Conservation (phyloP, 1,140 invertebrate species). For the Doryteuthis pealeii region DNA sequence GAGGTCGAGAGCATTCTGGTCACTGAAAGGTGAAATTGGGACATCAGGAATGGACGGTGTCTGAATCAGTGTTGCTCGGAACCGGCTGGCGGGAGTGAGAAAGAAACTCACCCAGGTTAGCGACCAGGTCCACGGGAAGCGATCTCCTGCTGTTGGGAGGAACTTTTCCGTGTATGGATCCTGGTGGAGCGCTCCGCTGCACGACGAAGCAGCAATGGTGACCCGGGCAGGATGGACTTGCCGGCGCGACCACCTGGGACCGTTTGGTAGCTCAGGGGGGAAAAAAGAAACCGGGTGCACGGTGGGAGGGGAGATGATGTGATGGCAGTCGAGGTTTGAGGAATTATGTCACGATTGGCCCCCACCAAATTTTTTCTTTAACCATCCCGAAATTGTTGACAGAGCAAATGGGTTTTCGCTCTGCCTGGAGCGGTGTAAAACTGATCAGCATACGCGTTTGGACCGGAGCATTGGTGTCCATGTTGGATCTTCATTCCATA, state of each 20-base stretch:
- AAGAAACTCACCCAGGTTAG: slow-evolving; percentile 27
- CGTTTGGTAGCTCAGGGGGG: slow-evolving; percentile 25
- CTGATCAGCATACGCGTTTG: slow-evolving; percentile 55
- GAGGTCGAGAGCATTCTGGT: neutral
- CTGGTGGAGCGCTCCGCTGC: slow-evolving; percentile 50
- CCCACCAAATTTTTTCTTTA: slow-evolving; percentile 51
- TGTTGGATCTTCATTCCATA: slow-evolving; percentile 20
- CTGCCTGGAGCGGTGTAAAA: slow-evolving; percentile 53
- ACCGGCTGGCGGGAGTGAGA: slow-evolving; percentile 36
- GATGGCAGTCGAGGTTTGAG: slow-evolving; percentile 36
- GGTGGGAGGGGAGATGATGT: slow-evolving; percentile 39
- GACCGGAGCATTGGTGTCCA: slow-evolving; percentile 47
- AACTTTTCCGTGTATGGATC: slow-evolving; percentile 47
- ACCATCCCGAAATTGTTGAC: slow-evolving; percentile 46
- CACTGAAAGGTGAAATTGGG: neutral
- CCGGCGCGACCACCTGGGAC: neutral
- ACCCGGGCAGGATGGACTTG: slow-evolving; percentile 48
- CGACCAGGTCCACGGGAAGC: slow-evolving; percentile 24
- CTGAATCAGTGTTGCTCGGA: slow-evolving; percentile 36
- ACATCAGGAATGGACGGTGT: slow-evolving; percentile 31
- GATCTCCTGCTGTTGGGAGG: slow-evolving; percentile 26
- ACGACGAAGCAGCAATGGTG: slow-evolving; percentile 46
- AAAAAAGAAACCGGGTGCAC: slow-evolving; percentile 38
- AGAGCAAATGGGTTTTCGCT: slow-evolving; percentile 52
- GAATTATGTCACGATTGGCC: slow-evolving; percentile 34